Conservation (phyloP, 2,888 invertebrate species). For the Campoplex capitator region DNA sequence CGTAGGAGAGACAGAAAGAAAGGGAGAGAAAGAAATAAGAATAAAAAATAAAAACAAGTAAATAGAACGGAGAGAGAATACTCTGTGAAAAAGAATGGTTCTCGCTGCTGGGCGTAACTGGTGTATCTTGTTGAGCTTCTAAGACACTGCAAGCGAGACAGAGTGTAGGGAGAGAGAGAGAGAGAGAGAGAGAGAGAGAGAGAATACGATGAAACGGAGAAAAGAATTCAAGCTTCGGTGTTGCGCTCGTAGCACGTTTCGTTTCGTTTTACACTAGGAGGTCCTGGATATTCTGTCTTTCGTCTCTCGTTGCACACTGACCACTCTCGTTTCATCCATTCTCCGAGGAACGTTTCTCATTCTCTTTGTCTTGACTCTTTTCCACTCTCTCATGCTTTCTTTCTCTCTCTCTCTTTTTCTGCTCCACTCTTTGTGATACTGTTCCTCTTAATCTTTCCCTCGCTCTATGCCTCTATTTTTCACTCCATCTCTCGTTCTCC, state of each 20-base stretch:
- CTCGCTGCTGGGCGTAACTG: conserved; percentile 27
- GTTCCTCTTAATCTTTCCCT: not conserved
- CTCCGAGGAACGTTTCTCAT: conserved; percentile 24
- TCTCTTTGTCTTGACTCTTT: conserved; percentile 14
- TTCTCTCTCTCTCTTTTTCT: not conserved
- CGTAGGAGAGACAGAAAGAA: not conserved
- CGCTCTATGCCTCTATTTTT: not conserved
- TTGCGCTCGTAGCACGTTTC: conserved; percentile 63
- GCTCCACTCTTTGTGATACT: not conserved
- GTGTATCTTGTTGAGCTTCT: conserved; percentile 39
- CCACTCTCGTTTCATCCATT: conserved; percentile 41
- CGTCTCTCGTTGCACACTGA: conserved; percentile 40
- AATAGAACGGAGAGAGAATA: conserved; percentile 1
- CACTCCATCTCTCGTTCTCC: not conserved
- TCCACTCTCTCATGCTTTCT: not conserved
- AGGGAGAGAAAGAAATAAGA: not conserved
- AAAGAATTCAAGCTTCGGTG: conserved; percentile 26
- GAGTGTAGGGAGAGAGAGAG: not conserved
- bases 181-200: not conserved
- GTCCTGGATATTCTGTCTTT: conserved; percentile 14
- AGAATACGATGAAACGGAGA: conserved; percentile 13
- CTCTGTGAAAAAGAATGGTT: conserved; percentile 36
- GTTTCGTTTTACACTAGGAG: conserved; percentile 47
- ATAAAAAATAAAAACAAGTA: not conserved
- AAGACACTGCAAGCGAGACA: conserved; percentile 25